Conservation (phyloP, 2,113 vertebrate genomes). For the Zosterops pallidus region DNA sequence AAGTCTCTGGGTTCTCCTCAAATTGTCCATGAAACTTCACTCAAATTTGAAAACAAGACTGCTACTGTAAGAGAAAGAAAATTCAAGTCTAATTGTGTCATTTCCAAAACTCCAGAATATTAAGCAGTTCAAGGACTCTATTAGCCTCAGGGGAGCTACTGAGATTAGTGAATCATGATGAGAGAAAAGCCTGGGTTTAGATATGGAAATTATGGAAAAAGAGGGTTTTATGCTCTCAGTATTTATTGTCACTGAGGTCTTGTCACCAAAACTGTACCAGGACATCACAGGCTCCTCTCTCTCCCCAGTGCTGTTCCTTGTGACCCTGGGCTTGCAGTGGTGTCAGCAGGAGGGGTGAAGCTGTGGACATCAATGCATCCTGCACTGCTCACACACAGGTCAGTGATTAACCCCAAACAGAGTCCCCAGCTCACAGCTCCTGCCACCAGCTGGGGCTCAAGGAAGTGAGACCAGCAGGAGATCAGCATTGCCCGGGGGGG, state of each 20-base stretch:
- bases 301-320: rapidly evolving
- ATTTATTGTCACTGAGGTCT: not conserved
- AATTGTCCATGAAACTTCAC: not conserved
- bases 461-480: not conserved
- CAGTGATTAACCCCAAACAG: not conserved
- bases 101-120: constrained; percentile 16
- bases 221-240: not conserved
- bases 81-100: not conserved
- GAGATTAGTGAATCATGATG: constrained; percentile 6
- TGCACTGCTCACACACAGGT: not conserved
- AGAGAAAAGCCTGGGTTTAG: not conserved
- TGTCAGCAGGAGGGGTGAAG: not conserved
- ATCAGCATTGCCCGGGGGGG: not conserved
- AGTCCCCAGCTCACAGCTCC: not conserved
- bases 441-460: not conserved
- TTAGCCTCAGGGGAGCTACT: constrained; percentile 13
- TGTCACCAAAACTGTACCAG: not conserved
- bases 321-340: not conserved
- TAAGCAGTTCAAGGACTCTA: constrained; percentile 54
- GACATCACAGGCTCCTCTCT: not conserved
- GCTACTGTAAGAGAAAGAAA: not conserved
- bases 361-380: not conserved
- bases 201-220: not conserved
- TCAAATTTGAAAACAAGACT: not conserved
- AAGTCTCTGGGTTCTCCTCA: not conserved